Base-by-base conservation (phyloP, 2,888 invertebrate genomes). In the Macrophya annulata region DNA sequence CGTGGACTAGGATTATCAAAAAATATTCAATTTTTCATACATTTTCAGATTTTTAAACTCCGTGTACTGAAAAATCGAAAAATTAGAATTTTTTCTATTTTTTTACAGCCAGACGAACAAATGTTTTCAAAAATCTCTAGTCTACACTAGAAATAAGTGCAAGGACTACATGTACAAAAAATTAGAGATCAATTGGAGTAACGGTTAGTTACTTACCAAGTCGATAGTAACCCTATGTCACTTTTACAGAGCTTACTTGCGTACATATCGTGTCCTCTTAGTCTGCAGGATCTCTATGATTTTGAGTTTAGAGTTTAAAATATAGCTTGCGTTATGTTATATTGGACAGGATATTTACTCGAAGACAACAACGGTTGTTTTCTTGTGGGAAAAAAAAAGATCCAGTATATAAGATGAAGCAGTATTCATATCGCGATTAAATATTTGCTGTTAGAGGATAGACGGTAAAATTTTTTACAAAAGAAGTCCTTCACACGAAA, bases 321-420 rank as follows among this genome's bases (percentile, higher is more conserved):
- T 15, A 4, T 10, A 31, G 25, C 17, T 15, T 37, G 25, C 6
- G 37, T 37, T 62, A 68, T 15, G 8, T 17, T 12, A 68, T 37
- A 68, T 68, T 17, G 68, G 68, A 68, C 68, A 68, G 68, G 68
- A 68, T 68, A 68, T 68, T 68, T 68, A 68, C 68, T 37, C 68
- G 12, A 68, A 37, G 37, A 4, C 37, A 8, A 68, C 68, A 68
- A 68, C 17, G 68, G 37, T 68, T 68, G 15, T 68, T 37, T 37
- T 68, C 17, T 68, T 8, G 8, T 15, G 12, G 12, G 68, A 15
- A 2, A 31, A 31, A 31, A 31, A 31, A 31, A 68, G 37, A 37
- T n/a, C 21, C 68, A 37, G 68, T 74, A 21, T 74, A 21, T 31
- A 31, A 74, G 72, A 45, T 74, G 43, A n/a, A 74, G 21, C 17